Evolutionary conservation across 2,113 vertebrate species (phyloP).

Genomic region (Aspiorhynchus laticeps): DNA sequence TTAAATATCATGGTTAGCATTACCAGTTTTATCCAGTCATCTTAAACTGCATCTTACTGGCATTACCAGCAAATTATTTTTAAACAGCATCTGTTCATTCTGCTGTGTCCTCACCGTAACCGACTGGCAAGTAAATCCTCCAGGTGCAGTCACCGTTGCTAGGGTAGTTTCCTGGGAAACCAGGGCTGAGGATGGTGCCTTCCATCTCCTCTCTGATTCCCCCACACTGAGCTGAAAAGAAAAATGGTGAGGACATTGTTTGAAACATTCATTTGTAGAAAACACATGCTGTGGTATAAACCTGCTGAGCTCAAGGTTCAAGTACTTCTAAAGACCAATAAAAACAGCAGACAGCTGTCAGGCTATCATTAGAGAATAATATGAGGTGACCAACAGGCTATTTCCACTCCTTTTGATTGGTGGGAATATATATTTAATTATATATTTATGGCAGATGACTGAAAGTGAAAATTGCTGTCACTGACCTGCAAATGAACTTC

Average conservation of each 20-base stretch:
- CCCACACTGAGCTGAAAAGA: slow-evolving; percentile 87
- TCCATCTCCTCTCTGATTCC: slow-evolving; percentile 91
- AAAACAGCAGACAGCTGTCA: background rate
- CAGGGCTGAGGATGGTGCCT: slow-evolving; percentile 95
- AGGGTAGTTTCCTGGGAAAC: slow-evolving; percentile 97
- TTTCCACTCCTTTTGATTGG: slow-evolving; percentile 9
- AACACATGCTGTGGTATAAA: background rate
- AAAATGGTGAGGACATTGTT: background rate
- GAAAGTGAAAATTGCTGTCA: slow-evolving; percentile 28
- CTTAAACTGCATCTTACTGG: background rate
- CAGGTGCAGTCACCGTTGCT: slow-evolving; percentile 98
- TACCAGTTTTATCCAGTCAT: background rate
- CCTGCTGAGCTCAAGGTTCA: slow-evolving; percentile 19
- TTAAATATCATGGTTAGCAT: too few relatives aligned
- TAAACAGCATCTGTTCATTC: slow-evolving; percentile 15
- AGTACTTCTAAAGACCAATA: slow-evolving; percentile 3
- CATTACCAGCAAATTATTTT: background rate
- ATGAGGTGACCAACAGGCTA: background rate
- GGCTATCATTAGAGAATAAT: background rate
- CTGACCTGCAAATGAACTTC: slow-evolving; percentile 11
- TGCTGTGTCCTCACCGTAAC: slow-evolving; percentile 84
- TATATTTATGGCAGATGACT: background rate
- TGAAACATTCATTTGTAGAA: background rate
- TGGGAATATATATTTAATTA: background rate
- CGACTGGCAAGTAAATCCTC: slow-evolving; percentile 92